Evolutionary conservation across 2,113 vertebrate genomes (phyloP).

Genomic region (Prionailurus viverrinus): DNA sequence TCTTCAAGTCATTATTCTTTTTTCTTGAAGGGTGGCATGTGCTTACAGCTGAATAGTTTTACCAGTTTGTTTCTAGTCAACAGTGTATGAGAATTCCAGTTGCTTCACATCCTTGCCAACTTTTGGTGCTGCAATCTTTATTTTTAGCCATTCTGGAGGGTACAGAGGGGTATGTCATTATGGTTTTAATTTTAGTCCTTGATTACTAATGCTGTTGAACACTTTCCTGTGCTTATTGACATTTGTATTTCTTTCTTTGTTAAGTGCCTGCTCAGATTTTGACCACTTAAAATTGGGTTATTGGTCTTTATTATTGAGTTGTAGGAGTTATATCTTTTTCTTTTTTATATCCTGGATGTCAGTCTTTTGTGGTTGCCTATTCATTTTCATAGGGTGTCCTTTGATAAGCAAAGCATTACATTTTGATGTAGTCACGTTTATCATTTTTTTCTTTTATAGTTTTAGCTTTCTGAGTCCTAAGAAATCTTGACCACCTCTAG

Average conservation of each 20-base stretch:
- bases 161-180: background rate
- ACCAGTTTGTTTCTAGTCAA: background rate
- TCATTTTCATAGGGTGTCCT: background rate
- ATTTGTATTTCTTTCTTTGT: background rate
- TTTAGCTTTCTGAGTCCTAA: background rate
- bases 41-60: background rate
- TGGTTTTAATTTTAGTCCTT: constrained; percentile 8
- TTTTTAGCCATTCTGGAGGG: constrained; percentile 8
- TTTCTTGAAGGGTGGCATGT: background rate
- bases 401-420: constrained; percentile 8
- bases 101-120: background rate
- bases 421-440: background rate
- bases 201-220: background rate
- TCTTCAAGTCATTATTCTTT: background rate
- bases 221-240: background rate
- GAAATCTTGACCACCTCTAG: background rate
- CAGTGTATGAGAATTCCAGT: background rate
- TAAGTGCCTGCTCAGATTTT: background rate
- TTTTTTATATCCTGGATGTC: background rate
- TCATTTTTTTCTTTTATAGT: background rate
- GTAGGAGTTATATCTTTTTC: background rate
- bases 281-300: background rate
- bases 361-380: background rate
- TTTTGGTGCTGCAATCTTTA: background rate
- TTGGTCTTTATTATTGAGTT: background rate